Evolutionary conservation across 2,888 invertebrate species (phyloP), one percentile per base, ranked within the genome.

Genomic region (Emmelina monodactyla): DNA sequence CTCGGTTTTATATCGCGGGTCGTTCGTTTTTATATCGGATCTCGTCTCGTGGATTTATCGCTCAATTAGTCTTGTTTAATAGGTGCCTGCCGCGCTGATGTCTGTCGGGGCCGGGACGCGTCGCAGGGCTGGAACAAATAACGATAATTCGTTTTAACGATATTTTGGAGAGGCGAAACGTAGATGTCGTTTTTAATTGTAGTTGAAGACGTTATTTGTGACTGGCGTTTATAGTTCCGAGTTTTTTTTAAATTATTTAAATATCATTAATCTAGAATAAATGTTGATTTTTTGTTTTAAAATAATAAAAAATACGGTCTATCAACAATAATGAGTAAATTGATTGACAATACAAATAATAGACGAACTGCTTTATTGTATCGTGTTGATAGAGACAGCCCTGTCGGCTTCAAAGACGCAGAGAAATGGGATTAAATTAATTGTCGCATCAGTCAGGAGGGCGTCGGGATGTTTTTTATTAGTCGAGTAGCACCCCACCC

Each of bases 31-130:
- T 75, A 70, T 66, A 65, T 67, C 71, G 70, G 62, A 62, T 65
- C 71, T 63, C 70, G 69, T 66, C 72, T 69, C 62, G 62, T 66
- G 73, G 75, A 81, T 80, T 80, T 81, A 81, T 81, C 78, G 80
- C 80, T 80, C 80, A 81, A 81, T 81, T 81, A 81, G 80, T 81
- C 80, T 80, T 80, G 78, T 80, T 80, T 80, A 81, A 80, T 80
- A 79, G 80, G 75, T 65, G 76, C 76, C 76, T 69, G 76, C 75
- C 71, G 69, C 65, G 70, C 71, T 76, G 76, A 75, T 79, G 79
- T 78, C 79, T 78, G 71, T 75, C n/a, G n/a, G n/a, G n/a, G n/a
- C n/a, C n/a, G 69, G 68, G 73, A 66, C 68, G 67, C 65, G 63
- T 64, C 54, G 30, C 47, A 79, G 78, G 79, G 79, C 42, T 78